Evolutionary conservation across 2,113 vertebrate genomes (phyloP).

Genomic region (Sceloporus tristichus): DNA sequence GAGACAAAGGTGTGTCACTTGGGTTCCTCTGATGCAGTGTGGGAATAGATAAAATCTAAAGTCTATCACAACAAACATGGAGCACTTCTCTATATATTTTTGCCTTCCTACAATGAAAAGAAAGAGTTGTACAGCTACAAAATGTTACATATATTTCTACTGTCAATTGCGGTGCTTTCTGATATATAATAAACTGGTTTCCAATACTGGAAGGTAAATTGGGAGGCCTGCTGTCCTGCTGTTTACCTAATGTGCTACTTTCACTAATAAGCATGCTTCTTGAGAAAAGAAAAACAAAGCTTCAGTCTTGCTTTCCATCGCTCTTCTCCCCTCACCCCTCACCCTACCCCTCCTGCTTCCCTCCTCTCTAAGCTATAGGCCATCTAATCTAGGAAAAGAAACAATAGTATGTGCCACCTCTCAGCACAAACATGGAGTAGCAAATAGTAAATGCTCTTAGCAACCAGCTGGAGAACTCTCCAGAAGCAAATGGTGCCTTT

Average conservation of each 20-base stretch:
- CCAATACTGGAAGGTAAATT: constrained; percentile 1
- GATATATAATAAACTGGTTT: constrained; percentile 9
- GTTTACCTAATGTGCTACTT: constrained; percentile 19
- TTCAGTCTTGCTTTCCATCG: constrained; percentile 35
- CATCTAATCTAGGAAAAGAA: constrained; percentile 48
- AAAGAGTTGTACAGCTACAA: background rate
- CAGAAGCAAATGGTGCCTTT: constrained; percentile 7
- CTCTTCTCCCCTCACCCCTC: no score
- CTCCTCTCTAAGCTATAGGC: constrained; percentile 30
- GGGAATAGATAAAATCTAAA: constrained; percentile 26
- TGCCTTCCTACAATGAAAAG: constrained; percentile 30
- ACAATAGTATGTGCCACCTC: constrained; percentile 54
- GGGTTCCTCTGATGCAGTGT: constrained; percentile 48
- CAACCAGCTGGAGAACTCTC: background rate
- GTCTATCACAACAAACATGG: constrained; percentile 42
- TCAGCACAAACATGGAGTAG: constrained; percentile 42
- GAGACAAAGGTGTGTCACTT: constrained; percentile 56
- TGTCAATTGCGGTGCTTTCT: rapidly evolving
- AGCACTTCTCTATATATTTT: constrained; percentile 6
- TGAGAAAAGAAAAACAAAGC: constrained; percentile 52
- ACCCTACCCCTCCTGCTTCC: background rate
- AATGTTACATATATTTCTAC: constrained; percentile 11
- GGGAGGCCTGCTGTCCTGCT: constrained; percentile 20
- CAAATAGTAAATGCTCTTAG: constrained; percentile 39
- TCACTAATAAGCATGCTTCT: constrained; percentile 8